These are phyloP conservation scores for Tenualosa ilisha DNA, from an alignment of 2,797 vertebrate species.

Conservation along the genomic window DNA sequence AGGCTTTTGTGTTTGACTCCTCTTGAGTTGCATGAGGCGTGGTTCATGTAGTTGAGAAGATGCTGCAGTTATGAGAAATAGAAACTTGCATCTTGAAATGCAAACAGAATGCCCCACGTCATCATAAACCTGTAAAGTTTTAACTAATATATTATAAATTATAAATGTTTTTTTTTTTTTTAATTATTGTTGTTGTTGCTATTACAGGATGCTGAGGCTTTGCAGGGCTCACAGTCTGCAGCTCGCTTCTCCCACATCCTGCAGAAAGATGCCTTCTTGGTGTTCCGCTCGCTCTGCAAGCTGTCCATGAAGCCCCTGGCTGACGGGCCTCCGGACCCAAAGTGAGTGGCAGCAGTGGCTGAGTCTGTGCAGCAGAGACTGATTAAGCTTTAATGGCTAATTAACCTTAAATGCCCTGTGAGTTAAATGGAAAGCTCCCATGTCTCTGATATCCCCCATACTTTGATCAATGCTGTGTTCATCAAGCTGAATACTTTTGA, in stretches of 20 bases:
- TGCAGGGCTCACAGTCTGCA: slow-evolving; percentile 77
- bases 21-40: neutral
- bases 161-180: too few species aligned
- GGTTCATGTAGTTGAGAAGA: neutral
- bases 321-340: slow-evolving; percentile 95
- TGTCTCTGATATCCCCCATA: neutral
- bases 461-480: neutral
- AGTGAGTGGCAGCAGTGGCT: slow-evolving; percentile 70
- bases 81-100: too few species aligned
- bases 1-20: neutral
- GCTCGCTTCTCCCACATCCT: slow-evolving; percentile 91
- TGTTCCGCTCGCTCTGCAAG: slow-evolving; percentile 96
- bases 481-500: neutral
- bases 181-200: slow-evolving; percentile 26
- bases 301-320: slow-evolving; percentile 97
- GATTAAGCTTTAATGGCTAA: slow-evolving; percentile 4
- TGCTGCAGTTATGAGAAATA: neutral
- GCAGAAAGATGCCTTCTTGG: slow-evolving; percentile 96
- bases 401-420: slow-evolving; percentile 7
- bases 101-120: neutral
- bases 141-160: too few species aligned
- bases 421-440: neutral
- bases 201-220: slow-evolving; percentile 82
- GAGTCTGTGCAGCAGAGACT: neutral
- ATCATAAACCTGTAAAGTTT: too few species aligned